Conservation (phyloP, 1,140 invertebrate species). For the Magallana ariakensis region DNA sequence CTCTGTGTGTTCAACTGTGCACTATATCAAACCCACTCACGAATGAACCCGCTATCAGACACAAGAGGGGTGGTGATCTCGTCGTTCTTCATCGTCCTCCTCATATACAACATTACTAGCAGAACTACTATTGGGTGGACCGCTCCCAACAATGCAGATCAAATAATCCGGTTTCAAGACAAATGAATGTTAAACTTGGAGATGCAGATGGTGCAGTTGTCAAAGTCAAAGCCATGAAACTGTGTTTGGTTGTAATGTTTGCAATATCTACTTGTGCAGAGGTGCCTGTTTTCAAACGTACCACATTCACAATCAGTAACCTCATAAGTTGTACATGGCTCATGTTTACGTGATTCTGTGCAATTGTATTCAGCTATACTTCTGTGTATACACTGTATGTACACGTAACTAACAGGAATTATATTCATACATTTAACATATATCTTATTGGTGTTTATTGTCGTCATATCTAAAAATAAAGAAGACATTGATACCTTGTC, state of each 20-base stretch:
- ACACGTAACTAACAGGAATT: too few relatives aligned
- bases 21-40: conserved; percentile 10
- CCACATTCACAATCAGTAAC: conserved; percentile 3
- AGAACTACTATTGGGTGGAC: conserved; percentile 43
- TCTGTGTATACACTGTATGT: too few relatives aligned
- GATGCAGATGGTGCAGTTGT: conserved; percentile 26
- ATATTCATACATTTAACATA: too few relatives aligned
- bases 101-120: conserved; percentile 26
- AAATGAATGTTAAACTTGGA: neutral
- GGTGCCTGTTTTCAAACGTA: conserved; percentile 35
- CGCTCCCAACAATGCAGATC: too few relatives aligned
- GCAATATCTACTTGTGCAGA: conserved; percentile 4
- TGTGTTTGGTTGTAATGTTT: neutral
- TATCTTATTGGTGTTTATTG: too few relatives aligned
- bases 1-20: neutral
- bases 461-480: too few relatives aligned
- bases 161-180: too few relatives aligned
- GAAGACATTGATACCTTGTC: too few relatives aligned
- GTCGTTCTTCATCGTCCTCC: neutral
- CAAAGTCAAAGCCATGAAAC: conserved; percentile 10
- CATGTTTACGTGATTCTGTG: too few relatives aligned
- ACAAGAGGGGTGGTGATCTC: conserved; percentile 5
- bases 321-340: neutral
- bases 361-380: too few relatives aligned
- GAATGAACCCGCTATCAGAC: neutral